Base-by-base conservation (phyloP, 2,113 vertebrate species). In the Calidris pugnax region DNA sequence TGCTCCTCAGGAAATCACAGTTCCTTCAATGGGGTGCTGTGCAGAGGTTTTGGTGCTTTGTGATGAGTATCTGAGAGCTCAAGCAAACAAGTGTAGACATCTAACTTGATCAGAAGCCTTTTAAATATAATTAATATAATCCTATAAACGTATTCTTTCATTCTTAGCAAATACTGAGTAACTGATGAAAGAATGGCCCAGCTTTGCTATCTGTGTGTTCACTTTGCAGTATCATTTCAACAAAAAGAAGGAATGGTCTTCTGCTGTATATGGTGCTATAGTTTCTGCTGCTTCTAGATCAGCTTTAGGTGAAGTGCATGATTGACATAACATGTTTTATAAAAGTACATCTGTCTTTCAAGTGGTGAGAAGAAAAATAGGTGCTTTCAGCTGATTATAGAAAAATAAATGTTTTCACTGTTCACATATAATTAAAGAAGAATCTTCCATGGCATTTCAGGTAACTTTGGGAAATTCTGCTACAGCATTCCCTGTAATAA, bases 11-110 rank as follows among this genome's bases (percentile, higher is more conserved):
- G 50, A 57, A 43, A 55, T 64, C 28, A 6, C 32, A n/a, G 13
- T 19, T 77, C 59, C n/a, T 56, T 62, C 26, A 43, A 6, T 16
- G 12, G 4, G 5, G 41, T 43, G 21, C 55, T 35, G 11, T 50
- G 21, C n/a, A 2, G 1, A 0, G 41, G 22, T 62, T 41, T 3
- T 1, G 33, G 21, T 81, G 37, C 60, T 78, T 20, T 33, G 33
- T 50, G 26, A 0, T 23, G n/a, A n/a, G n/a, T n/a, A n/a, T n/a
- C n/a, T n/a, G n/a, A n/a, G n/a, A n/a, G n/a, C n/a, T n/a, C n/a
- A n/a, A n/a, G n/a, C n/a, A n/a, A n/a, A n/a, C n/a, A n/a, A n/a
- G n/a, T n/a, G n/a, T n/a, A n/a, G n/a, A n/a, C n/a, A n/a, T n/a
- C n/a, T n/a, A n/a, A n/a, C n/a, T n/a, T n/a, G n/a, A n/a, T n/a